Evolutionary conservation across 2,113 vertebrate genomes (phyloP), one percentile per base, ranked within the genome.

Genomic region (Mesoclemmys tuberculata): DNA sequence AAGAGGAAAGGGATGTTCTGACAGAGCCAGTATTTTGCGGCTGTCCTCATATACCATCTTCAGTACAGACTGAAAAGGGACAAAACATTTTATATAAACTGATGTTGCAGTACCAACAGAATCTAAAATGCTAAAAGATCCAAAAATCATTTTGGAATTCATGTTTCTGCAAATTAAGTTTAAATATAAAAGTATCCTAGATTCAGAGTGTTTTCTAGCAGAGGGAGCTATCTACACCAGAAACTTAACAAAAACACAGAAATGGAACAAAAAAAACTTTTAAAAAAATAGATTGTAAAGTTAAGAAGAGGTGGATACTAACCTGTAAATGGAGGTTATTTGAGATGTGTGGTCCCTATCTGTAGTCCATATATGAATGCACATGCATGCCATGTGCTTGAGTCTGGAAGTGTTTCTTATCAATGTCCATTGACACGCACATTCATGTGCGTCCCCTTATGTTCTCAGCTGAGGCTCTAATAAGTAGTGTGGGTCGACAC

Each of bases 31-130:
- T n/a, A 99, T 99, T 90, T 98, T 98, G 95, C 95, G 97, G 97
- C 99, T 99, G 96, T 99, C 99, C 35, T 99, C 99, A 90, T 99
- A 98, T 0, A 99, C 99, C 96, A 99, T 99, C 95, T 98, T 99
- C 91, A 99, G 93, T 90, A 99, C 94, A 35, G 96, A 90, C 99
- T 99, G 95, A 11, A 49, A 77, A 80, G 10, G 13, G 0, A n/a
- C 41, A 19, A 85, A 44, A 46, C 38, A 80, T 16, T 14, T 68
- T 71, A 71, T 38, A 71, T 71, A 22, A 71, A 71, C 35, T n/a
- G n/a, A 71, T 1, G 3, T 26, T 38, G 3, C 64, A 49, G 12
- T 38, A 88, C 27, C 48, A 85, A 85, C 5, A 29, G 51, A 22
- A 85, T 31, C 38, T 46, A 77, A 46, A 77, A 46, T 46, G 41